Conservation (phyloP, 2,797 vertebrate genomes). For the Myotis pilosus region DNA sequence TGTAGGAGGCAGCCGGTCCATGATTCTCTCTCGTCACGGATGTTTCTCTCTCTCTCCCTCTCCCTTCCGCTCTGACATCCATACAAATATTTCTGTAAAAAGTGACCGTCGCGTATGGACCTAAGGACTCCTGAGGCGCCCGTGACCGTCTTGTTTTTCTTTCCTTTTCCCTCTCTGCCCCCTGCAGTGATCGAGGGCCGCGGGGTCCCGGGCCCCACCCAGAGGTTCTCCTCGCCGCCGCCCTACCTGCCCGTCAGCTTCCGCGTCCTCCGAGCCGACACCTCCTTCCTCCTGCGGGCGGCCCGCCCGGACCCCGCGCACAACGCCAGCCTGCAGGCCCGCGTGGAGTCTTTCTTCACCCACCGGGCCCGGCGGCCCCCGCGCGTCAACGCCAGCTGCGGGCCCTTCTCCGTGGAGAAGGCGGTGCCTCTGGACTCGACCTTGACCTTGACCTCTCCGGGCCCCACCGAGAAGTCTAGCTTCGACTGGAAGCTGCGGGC, state of each 20-base stretch:
- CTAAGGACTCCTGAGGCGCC: fast-evolving
- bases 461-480: constrained; percentile 85
- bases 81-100: no score
- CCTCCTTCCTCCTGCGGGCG: constrained; percentile 93
- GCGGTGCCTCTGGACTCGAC: constrained; percentile 89
- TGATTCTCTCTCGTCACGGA: no score
- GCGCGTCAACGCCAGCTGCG: constrained; percentile 90
- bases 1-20: no score
- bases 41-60: no score
- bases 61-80: no score
- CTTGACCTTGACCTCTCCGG: constrained; percentile 83
- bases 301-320: constrained; percentile 91
- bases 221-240: constrained; percentile 89
- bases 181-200: constrained; percentile 88
- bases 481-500: constrained; percentile 92
- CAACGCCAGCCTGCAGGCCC: constrained; percentile 92
- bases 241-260: constrained; percentile 95
- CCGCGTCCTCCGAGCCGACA: constrained; percentile 88
- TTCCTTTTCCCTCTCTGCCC: constrained; percentile 41
- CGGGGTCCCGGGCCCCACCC: constrained; percentile 86
- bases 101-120: no score
- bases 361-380: constrained; percentile 90
- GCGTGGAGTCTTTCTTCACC: constrained; percentile 92
- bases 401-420: constrained; percentile 90
- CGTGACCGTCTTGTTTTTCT: background rate